Base-by-base conservation (phyloP, 1,140 invertebrate species). In the Drosophila baimaii region DNA sequence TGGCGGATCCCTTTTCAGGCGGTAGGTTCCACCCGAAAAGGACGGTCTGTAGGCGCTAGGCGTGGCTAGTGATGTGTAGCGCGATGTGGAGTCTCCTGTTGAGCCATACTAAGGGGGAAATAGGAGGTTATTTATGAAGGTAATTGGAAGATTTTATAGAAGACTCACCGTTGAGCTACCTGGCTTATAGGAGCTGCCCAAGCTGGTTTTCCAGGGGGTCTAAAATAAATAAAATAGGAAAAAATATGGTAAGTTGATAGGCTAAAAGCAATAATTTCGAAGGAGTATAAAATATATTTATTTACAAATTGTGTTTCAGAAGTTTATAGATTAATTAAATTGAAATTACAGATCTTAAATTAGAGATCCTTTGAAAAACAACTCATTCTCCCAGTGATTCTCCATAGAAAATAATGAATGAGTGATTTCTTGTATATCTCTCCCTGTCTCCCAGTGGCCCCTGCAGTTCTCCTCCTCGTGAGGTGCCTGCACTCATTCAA, bases 21-120 rank as follows among this genome's bases (percentile, higher is more conserved):
- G 91, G 72, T 92, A 92, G 0, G 91, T 92, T 7, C 91, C 91
- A 1, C 91, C 86, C 0, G 91, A 91, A 65, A 91, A 92, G 2
- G 91, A 92, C 0, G 91, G 91, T 35, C 91, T 80, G 61, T 90
- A 92, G 33, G 89, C 65, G 29, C 79, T 90, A 12, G 91, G 91
- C 21, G 91, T 79, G 63, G 84, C 63, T 46, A 92, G 52, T 5
- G 90, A 90, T 4, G 51, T 82, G 44, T 91, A 91, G 2, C 90
- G 83, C 15, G 90, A 73, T 5, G 71, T 84, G 39, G 80, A 52
- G 44, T 92, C 91, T 12, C 76, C 77, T 2, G 86, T 71, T 2
- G 81, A 56, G 3, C 84, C 79, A 25, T 92, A 92, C 91, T 92
- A 47, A 63, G 25, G 29, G 13, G 21, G 12, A 35, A 15, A 46